Conservation (phyloP, 1,140 invertebrate species). For the Magallana gigas region DNA sequence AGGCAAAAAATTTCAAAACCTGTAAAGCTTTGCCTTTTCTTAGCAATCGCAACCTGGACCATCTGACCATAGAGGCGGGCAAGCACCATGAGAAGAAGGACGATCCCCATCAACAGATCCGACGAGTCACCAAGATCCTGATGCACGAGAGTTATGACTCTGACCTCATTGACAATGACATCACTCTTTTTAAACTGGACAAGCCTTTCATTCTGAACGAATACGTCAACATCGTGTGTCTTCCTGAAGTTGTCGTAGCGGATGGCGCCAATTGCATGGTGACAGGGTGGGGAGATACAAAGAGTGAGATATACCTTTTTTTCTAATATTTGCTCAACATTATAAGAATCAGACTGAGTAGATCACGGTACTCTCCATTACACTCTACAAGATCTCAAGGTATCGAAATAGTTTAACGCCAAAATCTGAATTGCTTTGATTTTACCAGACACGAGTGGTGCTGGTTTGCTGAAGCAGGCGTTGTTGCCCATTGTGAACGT, state of each 20-base stretch:
- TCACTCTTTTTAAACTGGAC: slow-evolving; percentile 82
- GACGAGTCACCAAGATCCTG: slow-evolving; percentile 58
- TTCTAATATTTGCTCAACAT: not conserved
- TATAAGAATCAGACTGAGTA: not conserved
- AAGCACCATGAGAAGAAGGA: slow-evolving; percentile 79
- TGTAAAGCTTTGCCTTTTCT: not conserved
- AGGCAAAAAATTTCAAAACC: too few relatives aligned
- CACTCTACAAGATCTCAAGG: too few relatives aligned
- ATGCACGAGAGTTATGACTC: slow-evolving; percentile 66
- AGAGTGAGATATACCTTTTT: slow-evolving; percentile 44
- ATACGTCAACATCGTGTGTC: slow-evolving; percentile 84
- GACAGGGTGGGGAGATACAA: slow-evolving; percentile 73
- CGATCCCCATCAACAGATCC: slow-evolving; percentile 58
- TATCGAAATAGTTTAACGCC: too few relatives aligned
- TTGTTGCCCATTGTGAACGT: slow-evolving; percentile 62
- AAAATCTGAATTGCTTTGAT: not conserved
- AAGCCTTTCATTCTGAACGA: slow-evolving; percentile 80
- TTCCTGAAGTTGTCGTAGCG: slow-evolving; percentile 78
- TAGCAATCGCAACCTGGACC: slow-evolving; percentile 49
- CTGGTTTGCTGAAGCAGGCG: slow-evolving; percentile 61
- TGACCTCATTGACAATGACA: slow-evolving; percentile 81
- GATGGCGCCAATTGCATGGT: slow-evolving; percentile 63
- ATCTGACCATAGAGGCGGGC: slow-evolving; percentile 79
- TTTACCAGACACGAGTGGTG: slow-evolving; percentile 41
- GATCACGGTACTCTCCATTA: too few relatives aligned